A percentile compares a stretch with the other conserved stretches of the same genome.
phyloP scores from a whole-genome alignment of 2,888 invertebrate genomes.

The Criorhina ranunculi region DNA sequence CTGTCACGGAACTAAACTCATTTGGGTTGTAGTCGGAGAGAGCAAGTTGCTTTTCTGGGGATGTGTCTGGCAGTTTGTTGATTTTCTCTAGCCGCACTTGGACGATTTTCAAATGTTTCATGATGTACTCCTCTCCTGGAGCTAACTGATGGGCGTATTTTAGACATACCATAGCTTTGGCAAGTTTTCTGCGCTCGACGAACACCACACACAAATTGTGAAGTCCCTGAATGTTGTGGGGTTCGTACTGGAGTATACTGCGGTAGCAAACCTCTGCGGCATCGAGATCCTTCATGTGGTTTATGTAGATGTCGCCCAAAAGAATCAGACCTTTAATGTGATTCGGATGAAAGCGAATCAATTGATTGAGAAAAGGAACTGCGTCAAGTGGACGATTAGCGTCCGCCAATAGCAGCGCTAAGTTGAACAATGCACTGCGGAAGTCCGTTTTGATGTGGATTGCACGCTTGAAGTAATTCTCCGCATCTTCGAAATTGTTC shows the following conservation, averaged over 20 bases:
- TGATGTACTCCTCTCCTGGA: slow-evolving; percentile 95
- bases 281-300: slow-evolving; percentile 96
- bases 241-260: slow-evolving; percentile 93
- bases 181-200: slow-evolving; percentile 94
- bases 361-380: slow-evolving; percentile 95
- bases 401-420: slow-evolving; percentile 95
- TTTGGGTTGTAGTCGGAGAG: slow-evolving; percentile 83
- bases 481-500: slow-evolving; percentile 93
- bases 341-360: slow-evolving; percentile 95
- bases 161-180: slow-evolving; percentile 94
- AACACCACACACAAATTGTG: slow-evolving; percentile 98
- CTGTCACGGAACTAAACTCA: slow-evolving; percentile 79
- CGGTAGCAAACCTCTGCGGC: slow-evolving; percentile 98
- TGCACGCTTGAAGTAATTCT: slow-evolving; percentile 95
- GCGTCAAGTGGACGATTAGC: slow-evolving; percentile 95
- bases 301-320: slow-evolving; percentile 97
- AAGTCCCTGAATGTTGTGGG: slow-evolving; percentile 95
- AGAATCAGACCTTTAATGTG: slow-evolving; percentile 97
- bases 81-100: slow-evolving; percentile 82
- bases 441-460: slow-evolving; percentile 95
- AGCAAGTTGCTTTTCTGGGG: slow-evolving; percentile 82
- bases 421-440: slow-evolving; percentile 96
- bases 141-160: slow-evolving; percentile 92
- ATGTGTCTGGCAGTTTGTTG: slow-evolving; percentile 81
- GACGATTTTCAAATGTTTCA: slow-evolving; percentile 95